Conservation (phyloP, 2,797 vertebrate species). For the Otolemur crassicaudatus region DNA sequence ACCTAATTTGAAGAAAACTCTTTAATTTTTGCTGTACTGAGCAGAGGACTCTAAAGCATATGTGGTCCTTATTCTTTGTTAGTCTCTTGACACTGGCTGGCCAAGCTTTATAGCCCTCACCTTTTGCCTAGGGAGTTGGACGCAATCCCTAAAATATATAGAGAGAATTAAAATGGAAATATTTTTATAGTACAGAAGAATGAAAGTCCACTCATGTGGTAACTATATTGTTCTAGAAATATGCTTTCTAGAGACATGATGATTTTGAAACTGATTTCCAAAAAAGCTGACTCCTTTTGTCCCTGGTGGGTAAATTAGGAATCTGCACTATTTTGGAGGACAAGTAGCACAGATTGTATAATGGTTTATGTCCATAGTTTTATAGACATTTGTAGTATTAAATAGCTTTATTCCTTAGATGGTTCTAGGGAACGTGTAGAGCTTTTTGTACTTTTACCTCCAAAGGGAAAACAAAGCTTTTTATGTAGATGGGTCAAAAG, state of each 20-base stretch:
- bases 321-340: conserved; percentile 84
- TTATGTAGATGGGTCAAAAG: conserved; percentile 74
- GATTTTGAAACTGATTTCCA: conserved; percentile 79
- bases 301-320: conserved; percentile 80
- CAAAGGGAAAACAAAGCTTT: conserved; percentile 80
- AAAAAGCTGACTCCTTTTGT: conserved; percentile 80
- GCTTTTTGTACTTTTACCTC: conserved; percentile 78
- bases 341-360: conserved; percentile 79
- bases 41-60: conserved; percentile 27
- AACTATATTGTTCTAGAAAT: conserved; percentile 77
- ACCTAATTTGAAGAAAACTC: not conserved
- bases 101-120: not conserved
- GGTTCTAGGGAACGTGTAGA: conserved; percentile 77
- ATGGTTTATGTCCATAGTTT: conserved; percentile 69
- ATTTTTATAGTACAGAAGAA: conserved; percentile 88
- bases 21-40: conserved; percentile 64
- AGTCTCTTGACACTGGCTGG: conserved; percentile 65
- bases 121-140: conserved; percentile 72
- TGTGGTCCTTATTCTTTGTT: conserved; percentile 65
- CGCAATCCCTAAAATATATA: conserved; percentile 81
- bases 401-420: conserved; percentile 81
- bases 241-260: conserved; percentile 69
- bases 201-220: conserved; percentile 77
- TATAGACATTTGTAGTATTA: conserved; percentile 76
- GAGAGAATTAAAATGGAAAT: conserved; percentile 84